phyloP scores from a whole-genome alignment of 1,140 invertebrate species.

The Bradynema listronoti region DNA sequence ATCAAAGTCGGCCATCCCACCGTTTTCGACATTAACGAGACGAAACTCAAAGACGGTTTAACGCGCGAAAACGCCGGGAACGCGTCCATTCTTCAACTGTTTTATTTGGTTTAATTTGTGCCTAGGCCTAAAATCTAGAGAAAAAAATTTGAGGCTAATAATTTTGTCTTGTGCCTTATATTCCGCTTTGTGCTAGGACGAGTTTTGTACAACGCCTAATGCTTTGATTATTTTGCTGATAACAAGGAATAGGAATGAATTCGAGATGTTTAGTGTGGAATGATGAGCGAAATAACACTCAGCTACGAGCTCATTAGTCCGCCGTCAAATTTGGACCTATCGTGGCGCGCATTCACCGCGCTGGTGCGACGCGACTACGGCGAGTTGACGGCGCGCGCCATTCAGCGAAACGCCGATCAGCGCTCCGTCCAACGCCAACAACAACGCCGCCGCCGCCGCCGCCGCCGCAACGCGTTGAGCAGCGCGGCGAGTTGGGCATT shows the following conservation, averaged over 20 bases:
- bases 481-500: too few species aligned
- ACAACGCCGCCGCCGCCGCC: constrained; percentile 4
- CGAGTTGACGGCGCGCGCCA: constrained; percentile 33
- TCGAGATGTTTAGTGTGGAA: constrained; percentile 40
- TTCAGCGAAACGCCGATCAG: neutral
- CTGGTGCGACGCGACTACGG: constrained; percentile 41
- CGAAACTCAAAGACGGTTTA: constrained; percentile 23
- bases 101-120: constrained; percentile 28
- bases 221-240: too few species aligned
- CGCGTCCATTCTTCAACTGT: constrained; percentile 39
- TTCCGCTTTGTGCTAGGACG: too few species aligned
- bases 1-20: constrained; percentile 7
- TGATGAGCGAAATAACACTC: constrained; percentile 33
- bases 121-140: constrained; percentile 1
- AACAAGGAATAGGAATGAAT: too few species aligned
- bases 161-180: too few species aligned
- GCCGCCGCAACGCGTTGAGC: too few species aligned
- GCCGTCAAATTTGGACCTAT: constrained; percentile 5
- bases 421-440: constrained; percentile 13
- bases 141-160: constrained; percentile 5
- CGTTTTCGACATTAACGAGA: constrained; percentile 25
- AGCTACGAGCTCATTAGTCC: constrained; percentile 23
- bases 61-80: constrained; percentile 24
- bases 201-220: too few species aligned
- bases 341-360: constrained; percentile 31